phyloP scores from a whole-genome alignment of 2,113 vertebrate species.

The Mastomys coucha region DNA sequence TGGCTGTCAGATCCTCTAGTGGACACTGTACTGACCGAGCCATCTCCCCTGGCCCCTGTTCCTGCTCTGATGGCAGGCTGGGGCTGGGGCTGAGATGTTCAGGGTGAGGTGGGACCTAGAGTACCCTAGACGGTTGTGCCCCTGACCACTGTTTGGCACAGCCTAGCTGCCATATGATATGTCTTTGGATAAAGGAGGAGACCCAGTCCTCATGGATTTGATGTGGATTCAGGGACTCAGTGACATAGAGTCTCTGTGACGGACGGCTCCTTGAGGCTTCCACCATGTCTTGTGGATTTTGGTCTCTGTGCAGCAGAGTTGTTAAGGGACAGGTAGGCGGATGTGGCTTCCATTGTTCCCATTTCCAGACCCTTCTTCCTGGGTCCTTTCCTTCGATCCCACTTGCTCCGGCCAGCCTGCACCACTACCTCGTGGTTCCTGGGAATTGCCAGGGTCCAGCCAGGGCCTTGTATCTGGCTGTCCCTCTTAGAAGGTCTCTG shows the following conservation, averaged over 20 bases:
- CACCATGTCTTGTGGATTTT: background rate
- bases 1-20: background rate
- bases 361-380: too few species aligned
- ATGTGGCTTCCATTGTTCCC: accelerated
- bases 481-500: background rate
- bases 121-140: background rate
- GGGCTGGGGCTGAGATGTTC: background rate
- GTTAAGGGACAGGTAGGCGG: background rate
- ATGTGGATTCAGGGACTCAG: background rate
- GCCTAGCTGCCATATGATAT: background rate
- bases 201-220: background rate
- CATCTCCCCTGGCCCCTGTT: background rate
- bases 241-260: background rate
- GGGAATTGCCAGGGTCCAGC: background rate
- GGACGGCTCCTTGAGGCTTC: background rate
- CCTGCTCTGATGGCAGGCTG: background rate
- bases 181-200: background rate
- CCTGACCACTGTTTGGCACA: background rate
- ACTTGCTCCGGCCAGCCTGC: background rate
- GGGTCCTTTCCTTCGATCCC: background rate
- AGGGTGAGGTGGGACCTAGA: background rate
- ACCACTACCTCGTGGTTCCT: background rate
- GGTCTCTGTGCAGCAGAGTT: background rate
- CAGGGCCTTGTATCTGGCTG: background rate
- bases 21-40: too few species aligned